Percentiles rank a stretch among this genome's conserved stretches.
Evolutionary conservation across 2,113 vertebrate species (phyloP).

Genomic region (Lamprologus callipterus): DNA sequence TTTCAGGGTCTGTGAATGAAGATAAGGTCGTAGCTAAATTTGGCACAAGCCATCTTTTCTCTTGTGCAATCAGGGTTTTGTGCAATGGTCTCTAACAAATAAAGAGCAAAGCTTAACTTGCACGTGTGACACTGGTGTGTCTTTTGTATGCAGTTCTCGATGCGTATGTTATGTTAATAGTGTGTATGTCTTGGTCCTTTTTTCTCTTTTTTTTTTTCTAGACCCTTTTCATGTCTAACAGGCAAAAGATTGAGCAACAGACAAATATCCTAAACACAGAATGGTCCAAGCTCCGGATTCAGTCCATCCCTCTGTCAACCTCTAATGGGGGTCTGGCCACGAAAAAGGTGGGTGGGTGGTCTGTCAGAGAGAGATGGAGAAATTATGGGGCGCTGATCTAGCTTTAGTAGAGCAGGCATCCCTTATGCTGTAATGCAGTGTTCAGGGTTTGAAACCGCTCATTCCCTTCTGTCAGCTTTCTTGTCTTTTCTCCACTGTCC

Average conservation of each 20-base stretch:
- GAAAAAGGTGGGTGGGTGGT: conserved; percentile 78
- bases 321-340: conserved; percentile 73
- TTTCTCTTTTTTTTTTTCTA: conserved; percentile 41
- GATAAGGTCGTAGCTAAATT: background rate
- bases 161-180: background rate
- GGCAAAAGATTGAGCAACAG: conserved; percentile 85
- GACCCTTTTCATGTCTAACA: conserved; percentile 88
- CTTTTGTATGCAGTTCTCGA: background rate
- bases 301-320: conserved; percentile 83
- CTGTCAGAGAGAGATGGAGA: background rate
- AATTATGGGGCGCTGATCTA: background rate
- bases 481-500: background rate
- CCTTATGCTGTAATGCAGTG: background rate
- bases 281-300: conserved; percentile 89
- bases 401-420: background rate
- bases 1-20: background rate
- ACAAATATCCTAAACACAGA: conserved; percentile 85
- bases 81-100: background rate
- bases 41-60: background rate
- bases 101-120: background rate
- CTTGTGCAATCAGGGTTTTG: background rate
- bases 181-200: background rate
- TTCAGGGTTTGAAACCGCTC: background rate
- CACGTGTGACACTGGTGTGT: background rate
- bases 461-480: background rate